phyloP scores from a whole-genome alignment of 2,888 invertebrate genomes.

The Lasiommata megera region DNA sequence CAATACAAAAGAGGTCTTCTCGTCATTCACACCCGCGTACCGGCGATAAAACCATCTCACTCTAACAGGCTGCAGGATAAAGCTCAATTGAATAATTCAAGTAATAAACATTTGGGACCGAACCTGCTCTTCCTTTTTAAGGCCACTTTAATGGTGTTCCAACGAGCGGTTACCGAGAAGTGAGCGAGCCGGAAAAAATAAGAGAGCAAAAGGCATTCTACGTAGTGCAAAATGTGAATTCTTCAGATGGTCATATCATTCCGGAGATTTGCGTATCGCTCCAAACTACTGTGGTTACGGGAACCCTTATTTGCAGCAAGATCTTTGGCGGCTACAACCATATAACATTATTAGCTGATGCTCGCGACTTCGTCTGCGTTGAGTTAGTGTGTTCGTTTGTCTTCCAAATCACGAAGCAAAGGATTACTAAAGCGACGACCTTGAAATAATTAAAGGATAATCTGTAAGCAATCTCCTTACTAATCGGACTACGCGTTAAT shows the following conservation, averaged over 20 bases:
- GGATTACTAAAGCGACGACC: too few species aligned
- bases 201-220: conserved; percentile 38
- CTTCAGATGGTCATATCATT: conserved; percentile 36
- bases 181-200: conserved; percentile 36
- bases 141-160: conserved; percentile 36
- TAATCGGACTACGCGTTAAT: too few species aligned
- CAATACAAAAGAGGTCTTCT: conserved; percentile 21
- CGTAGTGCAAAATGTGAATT: conserved; percentile 43
- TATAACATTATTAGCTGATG: too few species aligned
- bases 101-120: conserved; percentile 40
- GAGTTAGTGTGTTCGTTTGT: too few species aligned
- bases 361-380: too few species aligned
- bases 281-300: not conserved
- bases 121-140: conserved; percentile 40
- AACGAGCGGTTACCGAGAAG: conserved; percentile 40
- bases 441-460: too few species aligned
- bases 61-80: conserved; percentile 34
- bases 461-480: too few species aligned
- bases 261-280: conserved; percentile 24
- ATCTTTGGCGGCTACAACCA: too few species aligned
- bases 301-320: not conserved
- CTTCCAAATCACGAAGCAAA: too few species aligned
- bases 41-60: conserved; percentile 25
- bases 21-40: conserved; percentile 10
- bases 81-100: conserved; percentile 43